phyloP scores from a whole-genome alignment of 2,888 invertebrate genomes.

The Heteromurus nitidus region DNA sequence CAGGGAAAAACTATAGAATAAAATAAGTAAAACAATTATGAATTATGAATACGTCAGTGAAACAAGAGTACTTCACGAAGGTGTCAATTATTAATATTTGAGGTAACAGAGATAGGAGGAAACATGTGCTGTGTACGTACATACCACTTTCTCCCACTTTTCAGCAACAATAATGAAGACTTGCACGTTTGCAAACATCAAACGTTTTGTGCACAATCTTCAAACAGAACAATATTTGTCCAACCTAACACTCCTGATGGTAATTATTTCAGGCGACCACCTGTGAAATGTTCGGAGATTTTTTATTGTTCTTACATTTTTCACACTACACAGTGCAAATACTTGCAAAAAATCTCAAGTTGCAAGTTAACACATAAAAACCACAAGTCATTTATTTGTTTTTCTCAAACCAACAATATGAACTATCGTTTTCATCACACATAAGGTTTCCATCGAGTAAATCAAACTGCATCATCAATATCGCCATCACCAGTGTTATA shows the following conservation, averaged over 20 bases:
- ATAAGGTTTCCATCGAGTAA: neutral
- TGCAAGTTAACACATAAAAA: slow-evolving; percentile 14
- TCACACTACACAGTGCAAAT: slow-evolving; percentile 26
- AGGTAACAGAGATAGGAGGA: slow-evolving; percentile 1
- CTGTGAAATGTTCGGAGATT: slow-evolving; percentile 62
- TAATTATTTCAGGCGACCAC: slow-evolving; percentile 63
- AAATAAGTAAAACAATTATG: slow-evolving; percentile 19
- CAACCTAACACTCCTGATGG: slow-evolving; percentile 12
- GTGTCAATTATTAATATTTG: slow-evolving; percentile 52
- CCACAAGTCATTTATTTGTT: slow-evolving; percentile 30
- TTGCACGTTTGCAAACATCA: slow-evolving; percentile 5
- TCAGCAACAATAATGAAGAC: slow-evolving; percentile 37
- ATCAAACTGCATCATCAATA: slow-evolving; percentile 4
- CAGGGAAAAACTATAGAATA: too few species aligned
- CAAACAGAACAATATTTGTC: slow-evolving; percentile 17
- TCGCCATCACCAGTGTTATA: slow-evolving; percentile 5
- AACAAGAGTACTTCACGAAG: slow-evolving; percentile 39
- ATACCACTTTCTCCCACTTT: slow-evolving; percentile 48
- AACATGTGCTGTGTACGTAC: neutral
- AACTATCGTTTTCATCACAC: neutral
- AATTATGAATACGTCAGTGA: slow-evolving; percentile 33
- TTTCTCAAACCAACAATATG: slow-evolving; percentile 6
- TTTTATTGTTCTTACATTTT: slow-evolving; percentile 53
- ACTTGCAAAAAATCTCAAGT: neutral
- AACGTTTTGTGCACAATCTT: neutral